Percentiles rank a stretch among this genome's conserved stretches.
Evolutionary conservation across 2,888 invertebrate species (phyloP).

Genomic region (Aethes cnicana): DNA sequence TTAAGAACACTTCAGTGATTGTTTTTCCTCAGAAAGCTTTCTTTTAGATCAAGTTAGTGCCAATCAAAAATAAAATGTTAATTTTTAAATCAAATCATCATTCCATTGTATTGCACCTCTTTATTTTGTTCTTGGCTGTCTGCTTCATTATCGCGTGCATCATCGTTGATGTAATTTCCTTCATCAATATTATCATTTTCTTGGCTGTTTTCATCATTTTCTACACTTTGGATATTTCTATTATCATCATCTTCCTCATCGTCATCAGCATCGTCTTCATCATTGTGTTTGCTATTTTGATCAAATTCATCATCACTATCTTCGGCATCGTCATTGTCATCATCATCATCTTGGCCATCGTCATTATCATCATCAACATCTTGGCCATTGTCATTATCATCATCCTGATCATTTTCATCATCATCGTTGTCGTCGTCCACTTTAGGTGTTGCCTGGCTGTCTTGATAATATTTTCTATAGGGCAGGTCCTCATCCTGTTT

Average conservation of each 20-base stretch:
- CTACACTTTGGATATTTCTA: conserved; percentile 36
- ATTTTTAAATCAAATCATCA: conserved; percentile 34
- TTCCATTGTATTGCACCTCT: conserved; percentile 53
- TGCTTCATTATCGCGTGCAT: conserved; percentile 38
- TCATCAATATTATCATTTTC: conserved; percentile 40
- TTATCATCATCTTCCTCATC: conserved; percentile 36
- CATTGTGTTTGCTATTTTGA: conserved; percentile 33
- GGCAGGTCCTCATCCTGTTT: conserved; percentile 42
- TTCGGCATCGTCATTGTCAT: conserved; percentile 51
- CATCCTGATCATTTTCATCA: conserved; percentile 40
- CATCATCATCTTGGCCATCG: conserved; percentile 44
- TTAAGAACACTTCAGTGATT: too few relatives aligned
- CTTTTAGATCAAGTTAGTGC: conserved; percentile 60
- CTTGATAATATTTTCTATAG: conserved; percentile 27
- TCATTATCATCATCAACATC: conserved; percentile 41
- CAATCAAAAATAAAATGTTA: conserved; percentile 47
- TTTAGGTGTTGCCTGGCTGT: conserved; percentile 44
- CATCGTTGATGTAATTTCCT: conserved; percentile 52
- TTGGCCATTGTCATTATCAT: conserved; percentile 44
- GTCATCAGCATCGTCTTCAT: conserved; percentile 40
- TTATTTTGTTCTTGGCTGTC: conserved; percentile 27
- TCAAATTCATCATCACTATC: conserved; percentile 48
- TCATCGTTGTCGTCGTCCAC: conserved; percentile 44
- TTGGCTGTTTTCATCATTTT: conserved; percentile 37
- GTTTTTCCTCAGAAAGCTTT: too few relatives aligned